Percentiles rank a stretch among this genome's conserved stretches.
Conservation (phyloP, 1,140 invertebrate species). For the Delia radicum region DNA sequence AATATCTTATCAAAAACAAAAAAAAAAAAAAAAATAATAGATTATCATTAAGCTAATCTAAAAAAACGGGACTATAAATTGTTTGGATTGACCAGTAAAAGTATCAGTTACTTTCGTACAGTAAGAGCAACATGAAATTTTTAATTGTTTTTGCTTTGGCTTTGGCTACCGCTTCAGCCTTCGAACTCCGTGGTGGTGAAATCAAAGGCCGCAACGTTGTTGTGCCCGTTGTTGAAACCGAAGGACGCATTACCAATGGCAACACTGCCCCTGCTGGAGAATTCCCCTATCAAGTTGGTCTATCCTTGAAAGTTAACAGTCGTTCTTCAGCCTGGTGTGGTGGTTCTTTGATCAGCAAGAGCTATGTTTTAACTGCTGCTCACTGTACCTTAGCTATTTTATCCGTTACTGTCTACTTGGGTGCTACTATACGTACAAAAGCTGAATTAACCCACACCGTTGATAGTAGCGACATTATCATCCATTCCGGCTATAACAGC, state of each 20-base stretch:
- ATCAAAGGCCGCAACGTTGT: constrained; percentile 31
- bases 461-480: constrained; percentile 39
- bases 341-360: constrained; percentile 59
- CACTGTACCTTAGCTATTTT: constrained; percentile 58
- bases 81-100: too few species aligned
- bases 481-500: constrained; percentile 57
- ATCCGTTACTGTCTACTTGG: constrained; percentile 30
- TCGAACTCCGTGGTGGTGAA: too few species aligned
- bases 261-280: constrained; percentile 39
- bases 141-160: constrained; percentile 45
- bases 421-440: constrained; percentile 30
- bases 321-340: constrained; percentile 55
- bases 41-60: too few species aligned
- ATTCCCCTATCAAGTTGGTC: constrained; percentile 54
- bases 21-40: too few species aligned
- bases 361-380: constrained; percentile 62
- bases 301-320: constrained; percentile 38
- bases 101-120: background rate
- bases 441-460: constrained; percentile 44
- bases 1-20: too few species aligned
- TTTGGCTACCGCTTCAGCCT: constrained; percentile 36
- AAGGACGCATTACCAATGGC: constrained; percentile 52
- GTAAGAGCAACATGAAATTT: constrained; percentile 39
- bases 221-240: constrained; percentile 35
- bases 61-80: too few species aligned